Percentiles rank a stretch among this genome's conserved stretches.
phyloP scores from a whole-genome alignment of 2,888 invertebrate genomes.

The Conchocele bisecta region DNA sequence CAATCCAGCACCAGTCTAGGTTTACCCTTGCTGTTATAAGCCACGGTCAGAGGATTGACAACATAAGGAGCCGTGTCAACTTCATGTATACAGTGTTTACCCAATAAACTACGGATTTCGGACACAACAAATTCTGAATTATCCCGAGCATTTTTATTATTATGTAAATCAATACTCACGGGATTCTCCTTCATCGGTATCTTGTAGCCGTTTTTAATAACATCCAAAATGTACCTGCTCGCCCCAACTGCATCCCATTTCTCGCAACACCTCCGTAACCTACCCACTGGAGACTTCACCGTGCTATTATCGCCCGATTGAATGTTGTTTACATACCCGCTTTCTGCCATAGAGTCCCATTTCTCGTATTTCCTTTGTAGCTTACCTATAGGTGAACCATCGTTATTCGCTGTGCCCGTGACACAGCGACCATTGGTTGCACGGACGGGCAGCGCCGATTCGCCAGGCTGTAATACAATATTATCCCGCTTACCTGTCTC shows the following conservation, averaged over 20 bases:
- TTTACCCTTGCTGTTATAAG: conserved; percentile 15
- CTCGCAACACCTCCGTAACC: background rate
- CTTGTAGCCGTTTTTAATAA: conserved; percentile 12
- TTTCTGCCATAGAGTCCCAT: too few species aligned
- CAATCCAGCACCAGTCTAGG: conserved; percentile 11
- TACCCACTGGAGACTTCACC: background rate
- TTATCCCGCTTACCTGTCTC: too few species aligned
- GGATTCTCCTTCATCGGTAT: conserved; percentile 12
- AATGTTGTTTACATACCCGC: too few species aligned
- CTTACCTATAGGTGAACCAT: too few species aligned
- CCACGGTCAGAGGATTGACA: conserved; percentile 20
- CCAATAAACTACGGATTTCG: conserved; percentile 1
- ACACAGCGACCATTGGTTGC: too few species aligned
- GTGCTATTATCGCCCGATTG: too few species aligned
- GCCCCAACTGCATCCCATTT: conserved; percentile 14
- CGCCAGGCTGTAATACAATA: too few species aligned
- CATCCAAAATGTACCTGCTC: conserved; percentile 6
- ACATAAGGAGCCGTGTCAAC: background rate
- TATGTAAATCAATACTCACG: background rate
- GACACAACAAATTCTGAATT: conserved; percentile 4
- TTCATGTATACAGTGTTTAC: background rate
- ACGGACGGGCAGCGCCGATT: too few species aligned
- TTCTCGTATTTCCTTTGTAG: too few species aligned
- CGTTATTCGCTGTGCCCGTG: too few species aligned
- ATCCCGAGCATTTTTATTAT: conserved; percentile 11